Conservation (phyloP, 2,113 vertebrate genomes). For the Pedetes capensis region DNA sequence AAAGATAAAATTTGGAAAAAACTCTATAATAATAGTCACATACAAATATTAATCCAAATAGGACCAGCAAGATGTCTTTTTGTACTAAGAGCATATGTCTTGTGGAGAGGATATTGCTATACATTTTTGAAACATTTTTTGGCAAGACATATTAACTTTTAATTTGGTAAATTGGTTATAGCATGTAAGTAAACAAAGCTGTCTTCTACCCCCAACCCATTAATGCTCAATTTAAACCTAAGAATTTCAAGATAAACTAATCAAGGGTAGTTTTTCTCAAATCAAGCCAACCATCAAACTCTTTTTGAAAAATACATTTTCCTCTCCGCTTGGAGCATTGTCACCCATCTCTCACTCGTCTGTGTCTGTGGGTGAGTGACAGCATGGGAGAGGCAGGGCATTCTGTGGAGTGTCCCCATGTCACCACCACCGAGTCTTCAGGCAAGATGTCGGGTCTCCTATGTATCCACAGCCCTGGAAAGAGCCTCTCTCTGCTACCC, state of each 20-base stretch:
- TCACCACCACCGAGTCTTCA: neutral
- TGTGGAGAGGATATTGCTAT: neutral
- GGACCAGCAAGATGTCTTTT: neutral
- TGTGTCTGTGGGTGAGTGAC: neutral
- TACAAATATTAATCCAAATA: neutral
- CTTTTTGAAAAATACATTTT: conserved; percentile 50
- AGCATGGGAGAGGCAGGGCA: neutral
- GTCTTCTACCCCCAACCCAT: neutral
- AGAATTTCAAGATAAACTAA: conserved; percentile 75
- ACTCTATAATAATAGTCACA: neutral
- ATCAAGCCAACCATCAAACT: conserved; percentile 78
- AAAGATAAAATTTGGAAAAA: neutral
- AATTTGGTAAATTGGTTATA: conserved; percentile 53
- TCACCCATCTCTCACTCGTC: conserved; percentile 18
- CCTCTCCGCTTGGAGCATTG: conserved; percentile 22
- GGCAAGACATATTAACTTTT: conserved; percentile 52
- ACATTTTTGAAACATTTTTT: conserved; percentile 2
- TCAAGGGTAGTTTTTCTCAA: conserved; percentile 69
- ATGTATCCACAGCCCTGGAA: neutral
- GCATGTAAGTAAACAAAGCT: conserved; percentile 56
- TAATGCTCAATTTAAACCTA: conserved; percentile 69
- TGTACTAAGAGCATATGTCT: neutral
- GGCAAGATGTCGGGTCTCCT: accelerated
- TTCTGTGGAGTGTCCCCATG: too few relatives aligned
- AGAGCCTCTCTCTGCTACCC: neutral